Evolutionary conservation across 2,888 invertebrate species (phyloP).

Genomic region (Drosophila mimetica): DNA sequence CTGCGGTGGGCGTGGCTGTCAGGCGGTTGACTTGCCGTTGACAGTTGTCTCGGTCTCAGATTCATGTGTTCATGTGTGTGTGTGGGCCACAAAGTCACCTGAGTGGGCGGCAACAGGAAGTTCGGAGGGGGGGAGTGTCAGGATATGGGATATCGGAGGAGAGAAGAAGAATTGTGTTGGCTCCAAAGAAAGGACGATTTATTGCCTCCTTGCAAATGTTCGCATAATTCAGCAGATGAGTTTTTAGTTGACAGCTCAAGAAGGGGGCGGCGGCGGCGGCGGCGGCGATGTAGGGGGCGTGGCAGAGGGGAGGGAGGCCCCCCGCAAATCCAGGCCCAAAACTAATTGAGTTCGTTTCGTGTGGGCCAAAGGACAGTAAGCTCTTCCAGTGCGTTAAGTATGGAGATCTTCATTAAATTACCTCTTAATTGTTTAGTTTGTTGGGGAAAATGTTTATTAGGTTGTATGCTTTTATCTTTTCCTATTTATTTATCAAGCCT

Average conservation of each 20-base stretch:
- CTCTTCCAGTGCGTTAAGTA: not conserved
- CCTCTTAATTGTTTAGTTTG: too few species aligned
- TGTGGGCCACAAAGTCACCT: conserved; percentile 28
- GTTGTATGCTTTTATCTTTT: too few species aligned
- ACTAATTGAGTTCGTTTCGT: conserved; percentile 37
- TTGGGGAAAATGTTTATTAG: too few species aligned
- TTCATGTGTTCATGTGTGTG: conserved; percentile 14
- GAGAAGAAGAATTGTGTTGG: conserved; percentile 16
- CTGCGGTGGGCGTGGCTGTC: conserved; percentile 43
- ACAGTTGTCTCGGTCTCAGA: conserved; percentile 51
- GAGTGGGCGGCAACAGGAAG: conserved; percentile 10
- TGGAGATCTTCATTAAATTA: too few species aligned
- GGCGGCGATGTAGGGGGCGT: conserved; percentile 16
- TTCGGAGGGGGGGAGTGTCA: not conserved
- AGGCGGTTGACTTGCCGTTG: conserved; percentile 63
- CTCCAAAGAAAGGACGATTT: conserved; percentile 54
- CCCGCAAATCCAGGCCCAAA: conserved; percentile 12
- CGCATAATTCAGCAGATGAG: conserved; percentile 64
- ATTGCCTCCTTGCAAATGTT: conserved; percentile 64
- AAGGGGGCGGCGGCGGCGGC: not conserved
- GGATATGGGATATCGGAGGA: conserved; percentile 17
- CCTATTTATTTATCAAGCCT: too few species aligned
- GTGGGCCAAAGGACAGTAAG: conserved; percentile 3
- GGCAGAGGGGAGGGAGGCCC: not conserved
- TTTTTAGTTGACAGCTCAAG: conserved; percentile 55